phyloP scores from a whole-genome alignment of 1,140 invertebrate species.

The Micrasema longulum region DNA sequence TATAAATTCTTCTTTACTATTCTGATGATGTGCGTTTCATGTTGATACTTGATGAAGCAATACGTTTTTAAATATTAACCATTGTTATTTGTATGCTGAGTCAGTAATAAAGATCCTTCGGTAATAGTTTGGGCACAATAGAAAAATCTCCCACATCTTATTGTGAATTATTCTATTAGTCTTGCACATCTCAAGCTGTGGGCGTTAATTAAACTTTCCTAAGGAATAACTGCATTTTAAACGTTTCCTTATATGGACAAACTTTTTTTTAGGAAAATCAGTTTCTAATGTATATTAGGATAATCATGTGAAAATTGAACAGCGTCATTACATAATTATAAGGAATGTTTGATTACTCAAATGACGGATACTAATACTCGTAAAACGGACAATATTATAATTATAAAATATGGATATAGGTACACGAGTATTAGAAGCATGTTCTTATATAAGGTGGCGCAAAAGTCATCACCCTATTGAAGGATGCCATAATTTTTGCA shows the following conservation, averaged over 20 bases:
- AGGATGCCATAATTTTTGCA: no score
- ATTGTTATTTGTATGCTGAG: conserved; percentile 25
- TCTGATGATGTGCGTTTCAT: conserved; percentile 23
- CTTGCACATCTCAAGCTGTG: conserved; percentile 18
- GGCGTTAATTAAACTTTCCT: conserved; percentile 10
- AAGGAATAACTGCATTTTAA: conserved; percentile 32
- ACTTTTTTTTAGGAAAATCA: conserved; percentile 7
- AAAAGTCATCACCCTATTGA: no score
- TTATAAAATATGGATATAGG: no score
- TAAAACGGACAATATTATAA: no score
- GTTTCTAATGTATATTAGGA: no score
- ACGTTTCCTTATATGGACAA: conserved; percentile 5
- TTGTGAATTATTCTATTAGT: conserved; percentile 32
- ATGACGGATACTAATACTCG: no score
- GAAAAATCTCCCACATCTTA: conserved; percentile 31
- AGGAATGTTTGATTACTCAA: no score
- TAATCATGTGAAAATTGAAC: no score
- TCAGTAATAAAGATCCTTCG: conserved; percentile 26
- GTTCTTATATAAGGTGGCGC: no score
- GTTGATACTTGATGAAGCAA: conserved; percentile 24
- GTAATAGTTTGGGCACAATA: conserved; percentile 15
- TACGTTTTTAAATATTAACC: conserved; percentile 30
- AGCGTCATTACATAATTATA: no score
- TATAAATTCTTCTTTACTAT: conserved; percentile 3
- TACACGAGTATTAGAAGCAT: no score